A percentile compares a stretch with the other conserved stretches of the same genome.
These are phyloP conservation scores for Thymelicus sylvestris DNA, from an alignment of 2,888 invertebrate genomes.

Conservation along the genomic window DNA sequence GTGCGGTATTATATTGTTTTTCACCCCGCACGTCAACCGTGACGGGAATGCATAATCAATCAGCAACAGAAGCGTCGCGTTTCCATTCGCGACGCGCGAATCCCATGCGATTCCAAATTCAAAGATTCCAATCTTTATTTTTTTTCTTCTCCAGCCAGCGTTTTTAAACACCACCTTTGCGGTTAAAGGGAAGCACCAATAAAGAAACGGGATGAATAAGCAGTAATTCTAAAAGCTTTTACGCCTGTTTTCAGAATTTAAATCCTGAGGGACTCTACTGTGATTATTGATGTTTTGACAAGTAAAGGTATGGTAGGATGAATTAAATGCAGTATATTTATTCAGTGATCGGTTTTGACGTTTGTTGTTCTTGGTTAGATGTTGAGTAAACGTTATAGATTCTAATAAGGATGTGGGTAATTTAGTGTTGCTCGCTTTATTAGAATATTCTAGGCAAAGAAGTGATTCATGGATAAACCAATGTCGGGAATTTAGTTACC, in stretches of 20 bases:
- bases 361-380: background rate
- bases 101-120: constrained; percentile 74
- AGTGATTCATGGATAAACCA: too few relatives aligned
- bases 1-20: constrained; percentile 60
- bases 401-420: too few relatives aligned
- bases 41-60: constrained; percentile 82
- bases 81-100: constrained; percentile 60
- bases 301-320: constrained; percentile 44
- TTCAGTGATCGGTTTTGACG: background rate
- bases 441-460: too few relatives aligned
- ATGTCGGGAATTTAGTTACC: too few relatives aligned
- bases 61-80: constrained; percentile 72
- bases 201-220: constrained; percentile 79
- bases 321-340: constrained; percentile 17
- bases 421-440: too few relatives aligned
- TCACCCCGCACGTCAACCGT: constrained; percentile 65
- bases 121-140: constrained; percentile 73
- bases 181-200: constrained; percentile 65
- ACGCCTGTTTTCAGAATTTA: constrained; percentile 71
- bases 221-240: constrained; percentile 82
- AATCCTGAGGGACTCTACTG: constrained; percentile 62
- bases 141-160: constrained; percentile 53
- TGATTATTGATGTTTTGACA: constrained; percentile 83
- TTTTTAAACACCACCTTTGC: constrained; percentile 64
- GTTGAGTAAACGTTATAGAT: too few relatives aligned